phyloP scores from a whole-genome alignment of 2,797 vertebrate genomes.

The Lophius americanus region DNA sequence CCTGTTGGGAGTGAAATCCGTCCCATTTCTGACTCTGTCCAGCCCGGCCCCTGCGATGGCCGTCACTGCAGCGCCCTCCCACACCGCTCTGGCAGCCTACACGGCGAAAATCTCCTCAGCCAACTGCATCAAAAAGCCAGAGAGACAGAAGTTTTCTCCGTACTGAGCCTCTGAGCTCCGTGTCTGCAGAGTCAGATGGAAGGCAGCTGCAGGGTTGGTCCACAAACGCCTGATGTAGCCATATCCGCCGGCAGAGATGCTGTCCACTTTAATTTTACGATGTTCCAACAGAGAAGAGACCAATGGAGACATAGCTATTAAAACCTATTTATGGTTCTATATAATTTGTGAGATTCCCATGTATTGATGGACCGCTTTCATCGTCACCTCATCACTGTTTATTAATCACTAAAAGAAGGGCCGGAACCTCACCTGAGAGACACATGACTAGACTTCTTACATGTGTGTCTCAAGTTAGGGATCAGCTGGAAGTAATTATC shows the following conservation, averaged over 20 bases:
- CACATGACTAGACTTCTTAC: slow-evolving; percentile 52
- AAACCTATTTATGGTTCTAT: slow-evolving; percentile 67
- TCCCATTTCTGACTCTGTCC: slow-evolving; percentile 91
- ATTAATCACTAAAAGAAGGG: slow-evolving; percentile 56
- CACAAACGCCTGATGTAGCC: slow-evolving; percentile 76
- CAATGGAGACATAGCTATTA: slow-evolving; percentile 67
- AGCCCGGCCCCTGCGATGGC: slow-evolving; percentile 81
- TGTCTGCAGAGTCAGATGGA: slow-evolving; percentile 38
- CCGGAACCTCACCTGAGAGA: slow-evolving; percentile 64
- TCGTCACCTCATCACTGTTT: slow-evolving; percentile 69
- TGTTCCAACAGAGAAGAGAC: slow-evolving; percentile 75
- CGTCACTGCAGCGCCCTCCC: slow-evolving; percentile 81
- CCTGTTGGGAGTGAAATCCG: slow-evolving; percentile 91
- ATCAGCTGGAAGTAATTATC: slow-evolving; percentile 74
- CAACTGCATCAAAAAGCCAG: slow-evolving; percentile 93
- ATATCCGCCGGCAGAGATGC: slow-evolving; percentile 73
- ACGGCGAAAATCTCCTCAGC: slow-evolving; percentile 93
- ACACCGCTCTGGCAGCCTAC: slow-evolving; percentile 86
- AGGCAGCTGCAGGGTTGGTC: slow-evolving; percentile 63
- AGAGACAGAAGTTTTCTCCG: slow-evolving; percentile 94
- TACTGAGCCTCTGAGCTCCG: slow-evolving; percentile 78
- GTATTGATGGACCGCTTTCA: slow-evolving; percentile 66
- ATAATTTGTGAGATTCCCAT: slow-evolving; percentile 75
- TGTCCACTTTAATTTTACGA: slow-evolving; percentile 69
- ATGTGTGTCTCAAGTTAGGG: slow-evolving; percentile 58